Base-by-base conservation (phyloP, 2,797 vertebrate genomes). In the Pipistrellus kuhlii region DNA sequence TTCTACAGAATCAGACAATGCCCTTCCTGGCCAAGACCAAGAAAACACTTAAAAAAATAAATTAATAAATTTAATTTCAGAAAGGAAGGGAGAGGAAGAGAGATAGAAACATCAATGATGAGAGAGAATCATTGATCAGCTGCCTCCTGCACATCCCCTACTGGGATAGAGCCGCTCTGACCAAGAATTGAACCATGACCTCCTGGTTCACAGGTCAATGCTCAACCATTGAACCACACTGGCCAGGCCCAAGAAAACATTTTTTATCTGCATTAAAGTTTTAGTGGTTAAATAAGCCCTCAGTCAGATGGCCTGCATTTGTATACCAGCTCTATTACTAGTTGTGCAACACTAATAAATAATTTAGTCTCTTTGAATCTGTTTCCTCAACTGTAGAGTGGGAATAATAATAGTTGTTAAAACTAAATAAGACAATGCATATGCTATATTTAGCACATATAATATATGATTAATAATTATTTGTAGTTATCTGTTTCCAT, bases 301-400 rank as follows among this genome's bases (percentile, higher is more conserved):
- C 41, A 25, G 30, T 62, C 76, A 81, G 44, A 64, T 9, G 32
- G 30, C 12, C 82, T 51, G 30, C 21, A 21, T 76, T 59, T 85
- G 66, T 46, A 76, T 6, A 81, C 17, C 6, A 95, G 12, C 46
- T 55, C 30, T 27, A n/a, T 41, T 25, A 73, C 12, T 71, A 53
- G n/a, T 12, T 71, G 7, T 66, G 18, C 71, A 32, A 71, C 5
- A 23, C 44, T 44, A 76, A 66, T 30, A 85, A 85, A 86, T 82
- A 32, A 75, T 13, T 86, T 77, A 57, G 44, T 27, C 17, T 53
- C 23, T 83, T 44, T 62, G 9, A 20, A n/a, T 62, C 51, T 80
- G 32, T 55, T 93, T 80, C 44, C 15, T 53, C 25, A 64, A 85
- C 48, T 88, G 51, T 64, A 85, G 84, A 95, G 55, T 51, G 44